Percentiles rank a stretch among this genome's conserved stretches.
These are phyloP conservation scores for Monodelphis domestica DNA, from an alignment of 2,797 vertebrate genomes.

Conservation along the genomic window DNA sequence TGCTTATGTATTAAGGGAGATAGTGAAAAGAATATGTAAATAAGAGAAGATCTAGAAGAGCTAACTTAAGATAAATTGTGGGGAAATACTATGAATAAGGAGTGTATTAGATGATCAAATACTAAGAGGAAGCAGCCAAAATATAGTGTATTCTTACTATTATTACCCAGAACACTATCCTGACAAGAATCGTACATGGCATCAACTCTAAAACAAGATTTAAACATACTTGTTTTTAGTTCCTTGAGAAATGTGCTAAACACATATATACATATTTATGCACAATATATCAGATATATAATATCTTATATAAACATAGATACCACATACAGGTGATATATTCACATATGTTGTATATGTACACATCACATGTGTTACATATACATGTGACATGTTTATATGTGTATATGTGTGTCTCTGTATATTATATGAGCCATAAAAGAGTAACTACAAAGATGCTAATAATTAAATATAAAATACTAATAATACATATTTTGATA, in stretches of 20 bases:
- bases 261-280: background rate
- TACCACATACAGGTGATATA: too few species aligned
- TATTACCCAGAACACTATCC: background rate
- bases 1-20: background rate
- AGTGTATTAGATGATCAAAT: background rate
- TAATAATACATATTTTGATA: conserved; percentile 26
- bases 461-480: background rate
- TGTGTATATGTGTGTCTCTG: background rate
- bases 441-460: background rate
- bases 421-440: background rate
- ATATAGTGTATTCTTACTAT: background rate
- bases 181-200: background rate
- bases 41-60: background rate
- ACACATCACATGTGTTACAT: background rate
- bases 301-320: too few species aligned
- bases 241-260: background rate
- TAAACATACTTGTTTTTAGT: background rate
- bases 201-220: background rate
- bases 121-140: background rate
- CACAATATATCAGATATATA: background rate
- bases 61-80: background rate
- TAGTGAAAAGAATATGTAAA: background rate
- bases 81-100: background rate
- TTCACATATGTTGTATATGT: background rate
- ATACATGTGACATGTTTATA: background rate